Base-by-base conservation (phyloP, 2,113 vertebrate species). In the Cynopterus brachyotis region DNA sequence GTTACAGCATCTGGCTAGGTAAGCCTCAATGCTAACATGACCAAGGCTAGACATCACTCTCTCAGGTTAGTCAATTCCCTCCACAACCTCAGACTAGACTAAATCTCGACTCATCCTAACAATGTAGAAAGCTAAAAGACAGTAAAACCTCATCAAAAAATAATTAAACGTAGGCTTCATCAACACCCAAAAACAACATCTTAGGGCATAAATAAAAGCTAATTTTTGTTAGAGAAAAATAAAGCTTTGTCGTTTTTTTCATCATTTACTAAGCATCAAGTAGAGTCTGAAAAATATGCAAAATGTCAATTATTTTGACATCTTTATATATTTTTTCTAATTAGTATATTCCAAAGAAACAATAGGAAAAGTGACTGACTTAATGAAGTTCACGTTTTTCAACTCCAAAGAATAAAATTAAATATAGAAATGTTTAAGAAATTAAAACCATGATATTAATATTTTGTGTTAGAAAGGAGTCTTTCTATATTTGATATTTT, bases 151-250 rank as follows among this genome's bases (percentile, higher is more conserved):
- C 32, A 80, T 59, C 60, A 72, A 91, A 87, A 84, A 83, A 32
- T 55, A 55, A 97, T 89, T 69, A 87, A 95, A 80, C 40, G 37
- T 72, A 92, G 32, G 47, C 10, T 28, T 91, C 19, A 89, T 26
- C 47, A 24, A 89, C 13, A 30, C 24, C 35, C 59, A 35, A 60
- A 82, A 82, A 5, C 78, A 91, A 67, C 12, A 89, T 67, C 82
- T 89, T 40, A 17, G 9, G 85, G 24, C 95, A 35, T 93, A 62
- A 95, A 93, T 40, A 70, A 76, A 30, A 93, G 24, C 47, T 60
- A 53, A 78, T 95, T 89, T 89, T 47, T 79, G 24, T 42, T 84
- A 84, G 32, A 86, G 40, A 50, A 91, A 96, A 94, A 86, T 67
- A 53, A 82, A 92, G 9, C 32, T 86, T 47, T 81, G 80, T 67